Conservation (phyloP, 2,888 invertebrate species). For the Tipula unca region DNA sequence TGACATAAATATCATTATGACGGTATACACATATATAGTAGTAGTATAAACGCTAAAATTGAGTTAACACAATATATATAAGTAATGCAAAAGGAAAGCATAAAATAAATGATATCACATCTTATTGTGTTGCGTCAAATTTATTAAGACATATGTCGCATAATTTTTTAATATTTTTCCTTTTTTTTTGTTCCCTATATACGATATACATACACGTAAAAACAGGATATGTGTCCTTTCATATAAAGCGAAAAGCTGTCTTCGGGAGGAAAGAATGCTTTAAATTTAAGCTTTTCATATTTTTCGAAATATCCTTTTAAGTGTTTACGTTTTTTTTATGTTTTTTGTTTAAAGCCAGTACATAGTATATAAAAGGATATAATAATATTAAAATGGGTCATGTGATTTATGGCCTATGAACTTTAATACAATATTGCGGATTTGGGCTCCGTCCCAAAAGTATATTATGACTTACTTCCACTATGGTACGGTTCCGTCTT, state of each 20-base stretch:
- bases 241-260: neutral
- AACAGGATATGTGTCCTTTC: neutral
- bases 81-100: neutral
- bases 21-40: neutral
- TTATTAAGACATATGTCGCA: constrained; percentile 14
- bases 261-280: neutral
- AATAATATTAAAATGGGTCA: neutral
- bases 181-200: neutral
- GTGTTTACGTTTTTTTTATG: neutral
- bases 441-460: neutral
- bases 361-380: neutral
- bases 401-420: neutral
- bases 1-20: constrained; percentile 1
- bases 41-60: neutral
- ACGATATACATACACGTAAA: neutral
- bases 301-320: neutral
- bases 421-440: neutral
- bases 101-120: constrained; percentile 14
- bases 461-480: neutral
- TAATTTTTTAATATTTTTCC: neutral
- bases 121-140: constrained; percentile 14
- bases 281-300: neutral
- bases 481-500: neutral
- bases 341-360: neutral
- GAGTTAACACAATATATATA: neutral